phyloP scores from a whole-genome alignment of 2,797 vertebrate species.

The Prionace glauca region DNA sequence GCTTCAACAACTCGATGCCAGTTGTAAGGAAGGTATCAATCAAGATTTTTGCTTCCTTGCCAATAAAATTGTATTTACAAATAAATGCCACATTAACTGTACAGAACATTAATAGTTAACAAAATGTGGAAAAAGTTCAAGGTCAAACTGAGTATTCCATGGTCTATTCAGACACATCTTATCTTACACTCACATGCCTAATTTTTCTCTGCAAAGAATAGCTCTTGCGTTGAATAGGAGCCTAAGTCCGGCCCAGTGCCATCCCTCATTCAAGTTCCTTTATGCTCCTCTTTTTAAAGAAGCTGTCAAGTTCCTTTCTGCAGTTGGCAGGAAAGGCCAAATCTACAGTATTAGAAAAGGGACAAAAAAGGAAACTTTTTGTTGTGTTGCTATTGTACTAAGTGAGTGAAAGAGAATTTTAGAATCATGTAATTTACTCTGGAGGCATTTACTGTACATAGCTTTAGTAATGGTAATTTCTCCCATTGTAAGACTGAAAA shows the following conservation, averaged over 20 bases:
- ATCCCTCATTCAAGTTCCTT: constrained; percentile 83
- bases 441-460: constrained; percentile 96
- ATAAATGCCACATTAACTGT: not conserved
- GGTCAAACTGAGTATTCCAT: constrained; percentile 62
- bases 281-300: constrained; percentile 88
- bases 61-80: not conserved
- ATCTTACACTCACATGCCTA: constrained; percentile 71
- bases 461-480: constrained; percentile 98
- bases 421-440: constrained; percentile 98
- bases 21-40: not conserved
- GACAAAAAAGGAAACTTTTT: constrained; percentile 73
- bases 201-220: constrained; percentile 72
- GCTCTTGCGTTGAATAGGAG: constrained; percentile 63
- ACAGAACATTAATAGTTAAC: constrained; percentile 9
- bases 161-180: constrained; percentile 67
- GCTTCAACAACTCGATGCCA: not conserved
- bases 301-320: constrained; percentile 91
- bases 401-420: constrained; percentile 81
- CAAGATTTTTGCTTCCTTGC: not conserved
- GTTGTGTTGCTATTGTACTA: constrained; percentile 76
- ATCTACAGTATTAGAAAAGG: constrained; percentile 75
- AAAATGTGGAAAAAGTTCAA: constrained; percentile 54
- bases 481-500: constrained; percentile 90
- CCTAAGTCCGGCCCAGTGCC: constrained; percentile 70
- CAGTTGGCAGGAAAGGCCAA: constrained; percentile 80